These are phyloP conservation scores for Corapipo altera DNA, from an alignment of 2,113 vertebrate genomes.

Conservation along the genomic window DNA sequence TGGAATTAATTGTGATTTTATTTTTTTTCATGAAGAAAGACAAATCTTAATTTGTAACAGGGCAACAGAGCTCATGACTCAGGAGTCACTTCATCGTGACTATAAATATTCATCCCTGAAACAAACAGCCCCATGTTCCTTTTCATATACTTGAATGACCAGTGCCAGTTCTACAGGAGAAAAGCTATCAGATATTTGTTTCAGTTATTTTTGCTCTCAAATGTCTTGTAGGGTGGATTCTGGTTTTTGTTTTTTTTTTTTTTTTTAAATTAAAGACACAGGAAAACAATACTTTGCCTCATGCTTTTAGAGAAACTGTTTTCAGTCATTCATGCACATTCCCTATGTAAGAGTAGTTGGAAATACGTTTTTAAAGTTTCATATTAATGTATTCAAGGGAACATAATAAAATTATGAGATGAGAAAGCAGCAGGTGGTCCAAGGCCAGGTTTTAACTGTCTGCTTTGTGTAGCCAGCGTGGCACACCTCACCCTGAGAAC, in stretches of 20 bases:
- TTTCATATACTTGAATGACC: background rate
- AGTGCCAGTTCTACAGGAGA: background rate
- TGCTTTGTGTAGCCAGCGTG: background rate
- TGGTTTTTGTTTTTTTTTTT: background rate
- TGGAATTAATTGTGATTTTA: slow-evolving; percentile 19
- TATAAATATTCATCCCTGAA: slow-evolving; percentile 37
- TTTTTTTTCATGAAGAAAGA: slow-evolving; percentile 12
- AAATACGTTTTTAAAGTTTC: background rate
- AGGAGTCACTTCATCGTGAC: slow-evolving; percentile 17
- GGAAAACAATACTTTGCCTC: background rate
- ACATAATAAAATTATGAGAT: background rate
- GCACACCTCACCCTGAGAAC: background rate
- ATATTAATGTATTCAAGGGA: background rate
- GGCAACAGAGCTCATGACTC: slow-evolving; percentile 16
- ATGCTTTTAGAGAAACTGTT: background rate
- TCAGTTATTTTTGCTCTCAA: background rate
- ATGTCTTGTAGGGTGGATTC: background rate
- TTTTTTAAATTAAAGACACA: background rate
- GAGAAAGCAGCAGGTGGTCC: background rate
- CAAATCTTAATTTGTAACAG: slow-evolving; percentile 28
- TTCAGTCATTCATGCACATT: background rate
- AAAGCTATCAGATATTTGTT: background rate
- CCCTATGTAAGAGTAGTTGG: background rate
- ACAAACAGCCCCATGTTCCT: slow-evolving; percentile 14
- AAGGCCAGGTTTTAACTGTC: background rate